Percentiles rank a stretch among this genome's conserved stretches.
phyloP scores from a whole-genome alignment of 2,113 vertebrate species.

The Patagioenas fasciata region DNA sequence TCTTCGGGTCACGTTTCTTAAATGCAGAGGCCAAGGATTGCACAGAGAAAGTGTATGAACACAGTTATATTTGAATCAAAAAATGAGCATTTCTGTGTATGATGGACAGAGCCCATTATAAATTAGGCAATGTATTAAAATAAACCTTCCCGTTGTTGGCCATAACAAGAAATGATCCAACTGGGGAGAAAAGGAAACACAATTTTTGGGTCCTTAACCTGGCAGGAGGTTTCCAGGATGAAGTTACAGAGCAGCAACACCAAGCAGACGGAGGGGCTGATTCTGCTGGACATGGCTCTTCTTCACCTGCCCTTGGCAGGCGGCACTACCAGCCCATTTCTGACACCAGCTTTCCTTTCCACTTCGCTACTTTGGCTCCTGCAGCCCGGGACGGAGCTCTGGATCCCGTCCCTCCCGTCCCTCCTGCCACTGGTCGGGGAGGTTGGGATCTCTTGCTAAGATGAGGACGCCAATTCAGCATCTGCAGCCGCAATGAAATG shows the following conservation, averaged over 20 bases:
- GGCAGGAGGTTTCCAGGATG: neutral
- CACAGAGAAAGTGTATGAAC: neutral
- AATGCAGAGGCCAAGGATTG: slow-evolving; percentile 6
- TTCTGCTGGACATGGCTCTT: neutral
- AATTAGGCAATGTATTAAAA: neutral
- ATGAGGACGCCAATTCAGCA: neutral
- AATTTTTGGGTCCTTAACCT: neutral
- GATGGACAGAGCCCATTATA: neutral
- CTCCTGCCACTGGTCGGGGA: neutral
- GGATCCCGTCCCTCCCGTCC: neutral
- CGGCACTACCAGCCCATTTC: neutral
- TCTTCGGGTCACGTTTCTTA: slow-evolving; percentile 39
- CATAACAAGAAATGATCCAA: neutral
- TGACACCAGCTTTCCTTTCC: neutral
- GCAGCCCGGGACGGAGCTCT: neutral
- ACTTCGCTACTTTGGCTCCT: neutral
- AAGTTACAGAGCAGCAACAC: neutral
- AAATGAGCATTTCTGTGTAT: neutral
- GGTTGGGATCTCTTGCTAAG: neutral
- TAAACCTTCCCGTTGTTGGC: neutral
- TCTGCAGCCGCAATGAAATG: neutral
- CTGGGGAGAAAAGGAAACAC: neutral
- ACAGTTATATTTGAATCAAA: neutral
- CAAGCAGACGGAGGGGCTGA: neutral
- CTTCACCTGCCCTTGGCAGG: slow-evolving; percentile 31